Percentiles rank a stretch among this genome's conserved stretches.
Evolutionary conservation across 1,140 invertebrate species (phyloP).

Genomic region (Maniola jurtina): DNA sequence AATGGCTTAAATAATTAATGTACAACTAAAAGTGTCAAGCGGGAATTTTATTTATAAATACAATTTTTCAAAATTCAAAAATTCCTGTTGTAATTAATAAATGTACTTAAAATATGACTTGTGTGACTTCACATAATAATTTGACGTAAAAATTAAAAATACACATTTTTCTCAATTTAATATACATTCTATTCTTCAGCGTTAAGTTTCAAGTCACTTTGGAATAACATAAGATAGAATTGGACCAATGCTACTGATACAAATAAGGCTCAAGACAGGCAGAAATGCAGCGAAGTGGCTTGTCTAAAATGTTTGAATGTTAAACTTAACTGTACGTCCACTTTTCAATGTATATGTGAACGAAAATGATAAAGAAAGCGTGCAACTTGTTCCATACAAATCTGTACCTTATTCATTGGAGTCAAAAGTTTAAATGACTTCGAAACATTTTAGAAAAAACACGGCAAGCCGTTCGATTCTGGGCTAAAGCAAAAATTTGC

Average conservation of each 20-base stretch:
- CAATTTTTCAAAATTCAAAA: conserved; percentile 8
- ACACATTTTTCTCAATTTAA: background rate
- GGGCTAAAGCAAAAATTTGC: no score
- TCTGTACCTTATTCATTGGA: no score
- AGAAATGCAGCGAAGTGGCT: no score
- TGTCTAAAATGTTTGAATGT: no score
- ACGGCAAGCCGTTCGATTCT: no score
- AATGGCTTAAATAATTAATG: background rate
- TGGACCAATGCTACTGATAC: background rate
- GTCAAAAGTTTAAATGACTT: no score
- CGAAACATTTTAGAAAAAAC: no score
- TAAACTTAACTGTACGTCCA: no score
- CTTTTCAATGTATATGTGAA: no score
- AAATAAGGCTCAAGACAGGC: background rate
- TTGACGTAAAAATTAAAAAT: conserved; percentile 12
- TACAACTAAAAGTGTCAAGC: conserved; percentile 17
- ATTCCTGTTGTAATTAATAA: background rate
- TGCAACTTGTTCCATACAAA: no score
- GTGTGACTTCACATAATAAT: conserved; percentile 12
- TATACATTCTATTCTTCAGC: background rate
- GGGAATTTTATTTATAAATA: background rate
- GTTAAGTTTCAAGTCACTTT: background rate
- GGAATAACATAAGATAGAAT: background rate
- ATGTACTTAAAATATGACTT: conserved; percentile 26
- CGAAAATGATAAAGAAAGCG: no score